These are phyloP conservation scores for Chloropsis cyanopogon DNA, from an alignment of 2,113 vertebrate genomes.

Conservation along the genomic window DNA sequence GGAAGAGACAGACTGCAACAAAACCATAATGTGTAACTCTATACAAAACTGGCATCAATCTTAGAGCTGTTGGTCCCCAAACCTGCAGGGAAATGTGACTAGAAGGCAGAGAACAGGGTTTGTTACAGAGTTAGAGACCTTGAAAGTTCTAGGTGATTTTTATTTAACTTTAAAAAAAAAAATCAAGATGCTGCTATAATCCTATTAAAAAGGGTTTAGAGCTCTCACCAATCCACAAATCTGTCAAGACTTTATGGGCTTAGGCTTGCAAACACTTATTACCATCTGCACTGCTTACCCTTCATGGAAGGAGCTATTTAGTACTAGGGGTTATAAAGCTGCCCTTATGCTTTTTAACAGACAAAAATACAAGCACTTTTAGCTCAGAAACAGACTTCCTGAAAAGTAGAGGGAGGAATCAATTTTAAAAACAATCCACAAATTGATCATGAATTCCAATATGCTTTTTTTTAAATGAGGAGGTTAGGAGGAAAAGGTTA, in stretches of 20 bases:
- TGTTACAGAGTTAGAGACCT: background rate
- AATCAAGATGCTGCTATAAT: background rate
- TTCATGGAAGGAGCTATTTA: background rate
- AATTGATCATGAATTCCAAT: background rate
- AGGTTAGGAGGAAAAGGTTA: background rate
- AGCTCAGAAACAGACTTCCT: background rate
- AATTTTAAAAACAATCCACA: background rate
- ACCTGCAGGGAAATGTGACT: background rate
- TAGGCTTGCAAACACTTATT: conserved; percentile 8
- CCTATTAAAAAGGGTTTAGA: background rate
- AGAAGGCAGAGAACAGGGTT: background rate
- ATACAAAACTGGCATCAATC: background rate
- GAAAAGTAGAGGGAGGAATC: background rate
- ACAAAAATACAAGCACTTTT: background rate
- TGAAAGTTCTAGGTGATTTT: background rate
- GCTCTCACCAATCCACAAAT: background rate
- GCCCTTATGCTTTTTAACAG: background rate
- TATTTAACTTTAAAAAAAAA: background rate
- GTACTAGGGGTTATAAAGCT: background rate
- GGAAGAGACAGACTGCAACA: background rate
- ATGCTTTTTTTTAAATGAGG: background rate
- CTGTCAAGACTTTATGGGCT: background rate
- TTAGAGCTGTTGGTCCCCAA: background rate
- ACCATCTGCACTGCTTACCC: background rate
- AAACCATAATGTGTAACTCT: background rate